Conservation (phyloP, 1,140 invertebrate species). For the Caenorhabditis briggsae region DNA sequence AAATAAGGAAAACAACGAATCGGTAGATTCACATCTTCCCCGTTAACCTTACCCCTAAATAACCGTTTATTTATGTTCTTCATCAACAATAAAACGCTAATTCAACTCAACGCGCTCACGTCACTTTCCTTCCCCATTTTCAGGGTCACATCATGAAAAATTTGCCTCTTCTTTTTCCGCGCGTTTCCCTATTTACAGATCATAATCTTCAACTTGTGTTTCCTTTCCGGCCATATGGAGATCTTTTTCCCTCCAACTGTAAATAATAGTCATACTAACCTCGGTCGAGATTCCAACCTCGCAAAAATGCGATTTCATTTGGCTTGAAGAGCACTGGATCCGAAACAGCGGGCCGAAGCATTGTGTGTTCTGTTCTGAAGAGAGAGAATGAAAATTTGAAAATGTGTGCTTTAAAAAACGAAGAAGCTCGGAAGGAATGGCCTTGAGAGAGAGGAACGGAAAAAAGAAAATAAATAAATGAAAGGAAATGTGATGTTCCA, state of each 20-base stretch:
- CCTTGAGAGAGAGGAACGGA: neutral
- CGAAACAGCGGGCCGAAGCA: constrained; percentile 19
- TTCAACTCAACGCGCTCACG: neutral
- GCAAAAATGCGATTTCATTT: neutral
- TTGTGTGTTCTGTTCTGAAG: neutral
- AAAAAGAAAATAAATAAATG: neutral
- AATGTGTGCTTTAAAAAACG: too few relatives aligned
- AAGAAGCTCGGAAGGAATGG: neutral
- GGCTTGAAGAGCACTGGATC: constrained; percentile 36
- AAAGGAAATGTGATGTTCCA: constrained; percentile 37
- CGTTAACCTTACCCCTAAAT: too few relatives aligned
- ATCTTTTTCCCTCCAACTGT: too few relatives aligned
- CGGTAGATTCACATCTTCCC: too few relatives aligned
- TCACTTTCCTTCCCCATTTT: constrained; percentile 1
- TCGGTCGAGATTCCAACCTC: neutral
- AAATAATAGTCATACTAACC: neutral
- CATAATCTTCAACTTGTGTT: constrained; percentile 32
- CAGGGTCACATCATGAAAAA: constrained; percentile 4
- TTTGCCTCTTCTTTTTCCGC: neutral
- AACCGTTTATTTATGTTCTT: neutral
- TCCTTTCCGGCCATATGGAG: too few relatives aligned
- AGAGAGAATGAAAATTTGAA: neutral
- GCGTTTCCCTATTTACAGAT: constrained; percentile 1
- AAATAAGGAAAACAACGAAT: too few relatives aligned
- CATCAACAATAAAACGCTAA: neutral